These are phyloP conservation scores for Calephelis nemesis DNA, from an alignment of 1,140 invertebrate genomes.

Conservation along the genomic window DNA sequence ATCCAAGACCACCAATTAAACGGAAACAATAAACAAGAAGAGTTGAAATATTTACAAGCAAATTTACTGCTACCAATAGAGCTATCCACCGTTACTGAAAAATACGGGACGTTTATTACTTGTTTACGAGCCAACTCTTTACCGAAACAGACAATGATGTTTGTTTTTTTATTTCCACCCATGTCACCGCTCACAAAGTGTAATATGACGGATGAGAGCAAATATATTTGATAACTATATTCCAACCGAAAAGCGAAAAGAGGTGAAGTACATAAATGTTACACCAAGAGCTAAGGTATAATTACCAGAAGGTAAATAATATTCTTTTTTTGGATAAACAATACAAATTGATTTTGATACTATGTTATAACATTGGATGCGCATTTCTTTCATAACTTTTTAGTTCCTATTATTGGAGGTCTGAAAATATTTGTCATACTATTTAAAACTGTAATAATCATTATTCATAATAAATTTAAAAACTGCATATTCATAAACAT, in stretches of 20 bases:
- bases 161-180: slow-evolving; percentile 39
- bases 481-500: too few relatives aligned
- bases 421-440: too few relatives aligned
- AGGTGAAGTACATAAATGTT: neutral
- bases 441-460: too few relatives aligned
- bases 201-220: slow-evolving; percentile 30
- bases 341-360: too few relatives aligned
- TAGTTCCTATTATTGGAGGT: too few relatives aligned
- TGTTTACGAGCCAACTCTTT: slow-evolving; percentile 62
- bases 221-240: slow-evolving; percentile 21
- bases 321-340: too few relatives aligned
- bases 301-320: too few relatives aligned
- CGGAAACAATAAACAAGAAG: slow-evolving; percentile 45
- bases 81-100: slow-evolving; percentile 37
- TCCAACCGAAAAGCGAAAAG: neutral
- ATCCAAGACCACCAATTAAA: slow-evolving; percentile 35
- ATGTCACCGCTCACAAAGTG: slow-evolving; percentile 35
- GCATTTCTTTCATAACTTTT: too few relatives aligned
- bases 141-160: slow-evolving; percentile 48
- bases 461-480: too few relatives aligned
- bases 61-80: slow-evolving; percentile 42
- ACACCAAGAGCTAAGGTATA: neutral
- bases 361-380: too few relatives aligned
- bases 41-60: slow-evolving; percentile 40
- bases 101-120: slow-evolving; percentile 55